phyloP scores from a whole-genome alignment of 2,113 vertebrate genomes.

The Thalassoma bifasciatum region DNA sequence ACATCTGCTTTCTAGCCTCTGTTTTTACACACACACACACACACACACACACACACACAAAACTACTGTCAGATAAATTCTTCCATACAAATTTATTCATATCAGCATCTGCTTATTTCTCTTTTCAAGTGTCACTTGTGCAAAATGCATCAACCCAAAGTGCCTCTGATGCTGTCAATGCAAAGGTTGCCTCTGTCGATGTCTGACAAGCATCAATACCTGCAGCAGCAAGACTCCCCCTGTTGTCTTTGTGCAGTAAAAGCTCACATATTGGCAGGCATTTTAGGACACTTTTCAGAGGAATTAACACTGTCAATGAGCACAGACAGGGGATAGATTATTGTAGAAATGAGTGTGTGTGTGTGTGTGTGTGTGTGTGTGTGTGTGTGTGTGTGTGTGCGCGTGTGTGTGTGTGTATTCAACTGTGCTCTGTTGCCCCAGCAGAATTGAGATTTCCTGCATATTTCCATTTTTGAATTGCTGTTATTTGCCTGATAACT shows the following conservation, averaged over 20 bases:
- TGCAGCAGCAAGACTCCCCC: slow-evolving; percentile 34
- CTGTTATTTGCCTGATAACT: slow-evolving; percentile 55
- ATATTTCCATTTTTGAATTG: slow-evolving; percentile 57
- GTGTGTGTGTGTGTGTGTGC: slow-evolving; percentile 20
- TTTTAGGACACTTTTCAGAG: slow-evolving; percentile 68
- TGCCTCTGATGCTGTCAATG: slow-evolving; percentile 43
- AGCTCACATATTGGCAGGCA: slow-evolving; percentile 68
- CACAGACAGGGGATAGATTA: slow-evolving; percentile 60
- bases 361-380: slow-evolving; percentile 32
- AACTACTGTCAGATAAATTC: background rate
- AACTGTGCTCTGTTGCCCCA: slow-evolving; percentile 11
- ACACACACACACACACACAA: background rate
- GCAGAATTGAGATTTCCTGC: slow-evolving; percentile 25
- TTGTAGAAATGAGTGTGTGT: slow-evolving; percentile 44
- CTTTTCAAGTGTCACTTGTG: background rate
- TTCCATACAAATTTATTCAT: background rate
- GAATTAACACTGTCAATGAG: slow-evolving; percentile 78
- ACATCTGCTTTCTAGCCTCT: slow-evolving; percentile 29
- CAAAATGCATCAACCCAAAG: slow-evolving; percentile 30
- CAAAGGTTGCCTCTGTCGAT: slow-evolving; percentile 57
- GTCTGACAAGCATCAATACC: slow-evolving; percentile 60
- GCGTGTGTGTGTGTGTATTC: too few species aligned
- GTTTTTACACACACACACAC: background rate
- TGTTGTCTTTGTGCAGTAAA: slow-evolving; percentile 67
- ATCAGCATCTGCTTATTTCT: slow-evolving; percentile 1